These are phyloP conservation scores for Natrix natrix DNA, from an alignment of 2,797 vertebrate genomes.

Conservation along the genomic window DNA sequence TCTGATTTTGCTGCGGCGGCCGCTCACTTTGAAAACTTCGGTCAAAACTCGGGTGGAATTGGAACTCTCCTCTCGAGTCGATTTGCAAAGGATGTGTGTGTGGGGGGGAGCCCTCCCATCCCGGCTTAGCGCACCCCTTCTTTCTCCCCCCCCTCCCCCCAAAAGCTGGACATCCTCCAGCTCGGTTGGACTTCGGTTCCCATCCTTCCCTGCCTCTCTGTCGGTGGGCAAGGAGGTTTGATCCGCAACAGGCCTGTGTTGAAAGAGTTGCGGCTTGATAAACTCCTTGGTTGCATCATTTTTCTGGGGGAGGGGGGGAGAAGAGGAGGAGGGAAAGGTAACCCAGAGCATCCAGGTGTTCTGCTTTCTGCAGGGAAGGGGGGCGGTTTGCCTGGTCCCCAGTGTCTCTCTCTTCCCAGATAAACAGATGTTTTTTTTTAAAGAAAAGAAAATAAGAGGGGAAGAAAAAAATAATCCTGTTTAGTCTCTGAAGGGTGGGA, in stretches of 20 bases:
- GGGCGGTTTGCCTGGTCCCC: not conserved
- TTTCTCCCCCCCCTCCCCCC: accelerated
- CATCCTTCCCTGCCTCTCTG: not conserved
- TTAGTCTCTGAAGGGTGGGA: not conserved
- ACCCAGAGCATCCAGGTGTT: not conserved
- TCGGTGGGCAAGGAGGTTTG: not conserved
- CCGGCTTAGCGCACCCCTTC: not conserved
- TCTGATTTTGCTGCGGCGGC: not conserved
- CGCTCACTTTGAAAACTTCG: not conserved
- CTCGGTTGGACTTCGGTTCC: not conserved
- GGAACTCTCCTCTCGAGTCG: not conserved
- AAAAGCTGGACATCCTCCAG: not conserved
- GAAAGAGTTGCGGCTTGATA: not conserved
- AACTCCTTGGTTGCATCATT: not conserved
- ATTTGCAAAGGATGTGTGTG: not conserved
- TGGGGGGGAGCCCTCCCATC: too few relatives aligned
- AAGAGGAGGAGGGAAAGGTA: not conserved
- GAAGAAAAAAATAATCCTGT: not conserved
- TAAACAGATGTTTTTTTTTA: not conserved
- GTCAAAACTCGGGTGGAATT: not conserved
- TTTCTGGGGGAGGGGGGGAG: too few relatives aligned
- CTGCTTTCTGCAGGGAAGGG: not conserved
- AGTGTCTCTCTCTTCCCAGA: not conserved
- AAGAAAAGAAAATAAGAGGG: accelerated
- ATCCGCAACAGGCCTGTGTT: not conserved